phyloP scores from a whole-genome alignment of 2,797 vertebrate species.

The Fistularia tabacaria region DNA sequence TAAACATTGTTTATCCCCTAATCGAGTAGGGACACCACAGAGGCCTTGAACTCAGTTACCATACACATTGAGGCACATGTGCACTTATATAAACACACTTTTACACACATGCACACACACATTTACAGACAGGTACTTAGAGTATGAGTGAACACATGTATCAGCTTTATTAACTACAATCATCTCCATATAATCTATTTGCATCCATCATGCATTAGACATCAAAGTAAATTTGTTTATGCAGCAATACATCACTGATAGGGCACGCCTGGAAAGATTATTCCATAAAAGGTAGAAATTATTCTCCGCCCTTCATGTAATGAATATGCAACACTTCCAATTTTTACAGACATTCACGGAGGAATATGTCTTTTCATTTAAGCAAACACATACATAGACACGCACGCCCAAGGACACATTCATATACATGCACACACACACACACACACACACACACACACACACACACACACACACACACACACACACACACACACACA shows the following conservation, averaged over 20 bases:
- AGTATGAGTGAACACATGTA: slow-evolving; percentile 16
- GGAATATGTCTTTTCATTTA: slow-evolving; percentile 26
- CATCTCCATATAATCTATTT: slow-evolving; percentile 39
- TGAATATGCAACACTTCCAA: slow-evolving; percentile 40
- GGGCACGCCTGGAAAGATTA: slow-evolving; percentile 10
- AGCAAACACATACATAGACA: slow-evolving; percentile 8
- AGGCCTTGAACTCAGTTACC: slow-evolving; percentile 57
- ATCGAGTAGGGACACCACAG: slow-evolving; percentile 59
- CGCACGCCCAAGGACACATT: too few relatives aligned
- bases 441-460: slow-evolving; percentile 32
- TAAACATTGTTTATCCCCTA: slow-evolving; percentile 75
- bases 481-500: slow-evolving; percentile 36
- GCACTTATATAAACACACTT: slow-evolving; percentile 3
- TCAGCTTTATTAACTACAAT: slow-evolving; percentile 43
- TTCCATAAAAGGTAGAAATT: slow-evolving; percentile 33
- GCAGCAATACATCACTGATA: slow-evolving; percentile 25
- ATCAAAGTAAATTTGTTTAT: slow-evolving; percentile 30
- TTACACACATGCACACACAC: slow-evolving; percentile 10
- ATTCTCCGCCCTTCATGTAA: slow-evolving; percentile 13
- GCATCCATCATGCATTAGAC: slow-evolving; percentile 38
- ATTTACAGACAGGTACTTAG: neutral
- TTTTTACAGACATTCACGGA: slow-evolving; percentile 5
- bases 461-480: slow-evolving; percentile 26
- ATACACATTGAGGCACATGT: slow-evolving; percentile 7
- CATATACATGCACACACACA: neutral